Conservation (phyloP, 2,888 invertebrate genomes). For the Drosophila mettleri region DNA sequence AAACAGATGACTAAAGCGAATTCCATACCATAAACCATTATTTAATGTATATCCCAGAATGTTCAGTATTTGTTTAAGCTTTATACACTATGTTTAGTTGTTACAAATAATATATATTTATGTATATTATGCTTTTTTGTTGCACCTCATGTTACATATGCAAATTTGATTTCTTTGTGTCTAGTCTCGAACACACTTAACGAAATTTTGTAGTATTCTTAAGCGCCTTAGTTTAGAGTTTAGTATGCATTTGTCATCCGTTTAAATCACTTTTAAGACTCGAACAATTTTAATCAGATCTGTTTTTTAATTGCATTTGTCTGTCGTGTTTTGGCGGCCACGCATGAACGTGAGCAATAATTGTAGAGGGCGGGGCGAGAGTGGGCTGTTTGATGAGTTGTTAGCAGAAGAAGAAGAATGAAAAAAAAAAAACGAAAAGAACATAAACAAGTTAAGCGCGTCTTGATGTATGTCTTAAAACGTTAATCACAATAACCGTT, state of each 20-base stretch:
- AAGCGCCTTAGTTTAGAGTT: not conserved
- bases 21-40: not conserved
- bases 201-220: not conserved
- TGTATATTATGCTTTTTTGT: not conserved
- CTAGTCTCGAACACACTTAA: not conserved
- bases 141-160: not conserved
- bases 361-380: conserved; percentile 3
- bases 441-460: conserved; percentile 35
- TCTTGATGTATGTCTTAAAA: conserved; percentile 47
- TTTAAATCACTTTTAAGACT: not conserved
- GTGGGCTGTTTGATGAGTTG: not conserved
- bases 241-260: conserved; percentile 10
- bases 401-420: not conserved
- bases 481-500: conserved; percentile 61
- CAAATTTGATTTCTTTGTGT: not conserved
- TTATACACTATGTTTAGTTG: not conserved
- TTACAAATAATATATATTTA: not conserved
- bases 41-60: not conserved
- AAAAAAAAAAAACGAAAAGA: too few species aligned
- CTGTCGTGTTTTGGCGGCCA: conserved; percentile 27
- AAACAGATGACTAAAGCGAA: conserved; percentile 12
- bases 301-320: conserved; percentile 25
- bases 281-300: conserved; percentile 1
- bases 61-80: conserved; percentile 10
- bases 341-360: conserved; percentile 33